Evolutionary conservation across 1,140 invertebrate genomes (phyloP).

Genomic region (Panagrolaimus sp.): DNA sequence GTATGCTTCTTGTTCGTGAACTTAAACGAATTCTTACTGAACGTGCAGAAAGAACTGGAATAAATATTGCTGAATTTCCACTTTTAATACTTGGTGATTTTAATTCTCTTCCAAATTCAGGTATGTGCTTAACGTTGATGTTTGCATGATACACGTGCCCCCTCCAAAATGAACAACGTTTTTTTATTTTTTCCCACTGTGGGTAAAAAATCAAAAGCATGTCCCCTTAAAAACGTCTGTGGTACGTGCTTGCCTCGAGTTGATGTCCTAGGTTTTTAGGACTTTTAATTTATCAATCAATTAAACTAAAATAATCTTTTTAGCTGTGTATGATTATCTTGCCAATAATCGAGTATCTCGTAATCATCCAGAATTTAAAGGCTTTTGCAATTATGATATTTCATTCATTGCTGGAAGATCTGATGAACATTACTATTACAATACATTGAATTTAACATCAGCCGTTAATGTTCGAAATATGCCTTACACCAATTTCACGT

Average conservation of each 20-base stretch:
- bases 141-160: too few species aligned
- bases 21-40: conserved; percentile 59
- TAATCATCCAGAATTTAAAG: conserved; percentile 92
- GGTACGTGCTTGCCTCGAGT: too few species aligned
- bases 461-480: conserved; percentile 90
- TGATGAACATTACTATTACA: conserved; percentile 61
- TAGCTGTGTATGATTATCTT: conserved; percentile 91
- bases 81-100: conserved; percentile 94
- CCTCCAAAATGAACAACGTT: too few species aligned
- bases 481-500: conserved; percentile 98
- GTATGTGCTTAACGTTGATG: too few species aligned
- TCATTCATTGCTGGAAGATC: conserved; percentile 57
- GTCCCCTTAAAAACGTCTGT: too few species aligned
- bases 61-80: conserved; percentile 68
- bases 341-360: conserved; percentile 77
- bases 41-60: conserved; percentile 21
- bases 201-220: too few species aligned
- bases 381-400: conserved; percentile 84
- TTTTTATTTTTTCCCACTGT: too few species aligned
- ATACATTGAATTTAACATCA: conserved; percentile 86
- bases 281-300: too few species aligned
- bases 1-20: conserved; percentile 97
- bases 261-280: too few species aligned
- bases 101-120: conserved; percentile 94
- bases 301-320: conserved; percentile 29